Conservation (phyloP, 2,113 vertebrate species). For the Cyprinus carpio region DNA sequence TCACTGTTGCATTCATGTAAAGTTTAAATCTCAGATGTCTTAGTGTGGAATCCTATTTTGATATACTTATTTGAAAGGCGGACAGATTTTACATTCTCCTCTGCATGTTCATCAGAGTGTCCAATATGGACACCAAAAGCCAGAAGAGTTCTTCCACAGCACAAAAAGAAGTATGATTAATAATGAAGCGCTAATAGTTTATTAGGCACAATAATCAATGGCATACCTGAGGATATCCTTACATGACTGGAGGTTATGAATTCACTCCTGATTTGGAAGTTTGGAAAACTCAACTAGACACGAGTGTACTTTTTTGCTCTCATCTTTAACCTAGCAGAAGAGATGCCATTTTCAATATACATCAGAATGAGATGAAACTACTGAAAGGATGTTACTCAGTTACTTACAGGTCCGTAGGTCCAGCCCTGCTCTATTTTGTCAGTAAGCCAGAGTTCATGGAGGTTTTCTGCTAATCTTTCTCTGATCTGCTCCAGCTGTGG, state of each 20-base stretch:
- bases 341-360: not conserved
- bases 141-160: conserved; percentile 80
- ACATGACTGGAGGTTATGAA: conserved; percentile 87
- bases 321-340: conserved; percentile 83
- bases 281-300: conserved; percentile 90
- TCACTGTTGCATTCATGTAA: not conserved
- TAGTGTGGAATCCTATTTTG: not conserved
- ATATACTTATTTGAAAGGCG: conserved; percentile 85
- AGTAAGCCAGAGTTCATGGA: conserved; percentile 93
- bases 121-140: conserved; percentile 88
- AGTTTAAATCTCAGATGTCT: too few species aligned
- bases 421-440: conserved; percentile 92
- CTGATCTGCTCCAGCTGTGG: conserved; percentile 88
- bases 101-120: conserved; percentile 82
- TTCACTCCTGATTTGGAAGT: conserved; percentile 87
- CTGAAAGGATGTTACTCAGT: not conserved
- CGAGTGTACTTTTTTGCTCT: conserved; percentile 85
- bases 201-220: not conserved
- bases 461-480: conserved; percentile 92
- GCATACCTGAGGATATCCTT: conserved; percentile 88
- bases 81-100: conserved; percentile 84
- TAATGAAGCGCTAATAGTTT: not conserved
- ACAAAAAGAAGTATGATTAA: not conserved
- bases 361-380: not conserved
- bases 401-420: conserved; percentile 86